Evolutionary conservation across 1,140 invertebrate species (phyloP).

Genomic region (Cotesia typhae): DNA sequence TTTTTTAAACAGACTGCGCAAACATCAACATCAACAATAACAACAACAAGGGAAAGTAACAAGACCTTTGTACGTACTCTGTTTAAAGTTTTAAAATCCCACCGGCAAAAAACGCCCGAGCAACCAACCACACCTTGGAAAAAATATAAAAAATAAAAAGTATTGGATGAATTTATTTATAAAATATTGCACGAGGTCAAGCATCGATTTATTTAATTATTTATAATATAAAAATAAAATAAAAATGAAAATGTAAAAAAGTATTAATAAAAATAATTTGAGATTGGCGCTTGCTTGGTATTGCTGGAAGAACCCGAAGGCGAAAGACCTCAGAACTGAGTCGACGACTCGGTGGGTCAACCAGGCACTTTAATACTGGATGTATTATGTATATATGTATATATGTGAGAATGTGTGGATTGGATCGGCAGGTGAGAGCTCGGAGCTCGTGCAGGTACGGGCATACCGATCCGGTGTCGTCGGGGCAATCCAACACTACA

Average conservation of each 20-base stretch:
- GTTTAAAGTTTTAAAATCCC: no score
- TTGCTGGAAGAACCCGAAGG: conserved; percentile 20
- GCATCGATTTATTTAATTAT: no score
- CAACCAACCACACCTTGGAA: not conserved
- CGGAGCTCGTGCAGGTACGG: no score
- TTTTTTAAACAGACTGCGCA: not conserved
- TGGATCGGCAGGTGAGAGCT: no score
- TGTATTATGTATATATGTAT: no score
- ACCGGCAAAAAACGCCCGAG: no score
- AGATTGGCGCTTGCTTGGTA: not conserved
- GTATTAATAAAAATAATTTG: not conserved
- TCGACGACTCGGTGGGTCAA: conserved; percentile 22
- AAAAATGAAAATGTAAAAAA: not conserved
- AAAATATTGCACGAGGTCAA: no score
- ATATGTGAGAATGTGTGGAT: no score
- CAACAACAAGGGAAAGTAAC: not conserved
- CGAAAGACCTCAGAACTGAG: conserved; percentile 21
- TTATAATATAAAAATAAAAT: not conserved
- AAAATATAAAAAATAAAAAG: not conserved
- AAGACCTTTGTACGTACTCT: conserved; percentile 17
- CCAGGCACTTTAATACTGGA: not conserved
- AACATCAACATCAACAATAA: not conserved
- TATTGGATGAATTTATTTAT: not conserved
- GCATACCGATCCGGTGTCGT: no score
- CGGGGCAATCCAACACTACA: not conserved